A percentile compares a stretch with the other conserved stretches of the same genome.
Evolutionary conservation across 2,113 vertebrate species (phyloP).

Genomic region (Megaleporinus macrocephalus): DNA sequence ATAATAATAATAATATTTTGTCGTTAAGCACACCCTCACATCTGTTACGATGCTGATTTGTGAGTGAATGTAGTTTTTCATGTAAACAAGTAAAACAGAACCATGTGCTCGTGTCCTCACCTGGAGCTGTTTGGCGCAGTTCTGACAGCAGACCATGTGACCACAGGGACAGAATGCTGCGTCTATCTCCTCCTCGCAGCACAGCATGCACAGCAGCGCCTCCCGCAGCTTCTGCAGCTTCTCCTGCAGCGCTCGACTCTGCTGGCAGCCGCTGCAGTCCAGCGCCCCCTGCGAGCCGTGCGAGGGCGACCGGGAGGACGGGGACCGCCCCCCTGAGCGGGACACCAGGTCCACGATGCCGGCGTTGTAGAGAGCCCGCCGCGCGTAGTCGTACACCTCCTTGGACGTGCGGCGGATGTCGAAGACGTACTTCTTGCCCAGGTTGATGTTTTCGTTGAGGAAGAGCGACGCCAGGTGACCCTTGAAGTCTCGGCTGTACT

Average conservation of each 20-base stretch:
- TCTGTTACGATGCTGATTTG: too few species aligned
- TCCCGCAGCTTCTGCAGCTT: constrained; percentile 90
- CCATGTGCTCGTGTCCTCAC: constrained; percentile 70
- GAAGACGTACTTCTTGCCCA: constrained; percentile 98
- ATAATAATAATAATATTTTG: too few species aligned
- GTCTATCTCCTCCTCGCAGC: constrained; percentile 95
- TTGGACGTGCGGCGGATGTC: constrained; percentile 97
- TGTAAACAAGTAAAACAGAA: too few species aligned
- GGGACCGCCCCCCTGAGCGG: constrained; percentile 76
- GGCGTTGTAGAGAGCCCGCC: constrained; percentile 92
- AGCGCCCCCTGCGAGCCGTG: constrained; percentile 73
- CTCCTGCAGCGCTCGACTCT: constrained; percentile 89
- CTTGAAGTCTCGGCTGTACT: constrained; percentile 97
- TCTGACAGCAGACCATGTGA: constrained; percentile 96
- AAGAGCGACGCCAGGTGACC: constrained; percentile 96
- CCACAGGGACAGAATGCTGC: constrained; percentile 97
- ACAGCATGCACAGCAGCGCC: constrained; percentile 94
- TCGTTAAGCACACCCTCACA: too few species aligned
- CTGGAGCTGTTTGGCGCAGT: constrained; percentile 91
- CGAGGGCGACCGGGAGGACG: constrained; percentile 81
- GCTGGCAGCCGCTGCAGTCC: constrained; percentile 91
- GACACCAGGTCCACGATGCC: constrained; percentile 89
- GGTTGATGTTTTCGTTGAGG: constrained; percentile 96
- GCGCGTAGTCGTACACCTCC: constrained; percentile 95
- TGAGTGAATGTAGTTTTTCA: too few species aligned